Conservation (phyloP, 2,113 vertebrate species). For the Rafetus swinhoei region DNA sequence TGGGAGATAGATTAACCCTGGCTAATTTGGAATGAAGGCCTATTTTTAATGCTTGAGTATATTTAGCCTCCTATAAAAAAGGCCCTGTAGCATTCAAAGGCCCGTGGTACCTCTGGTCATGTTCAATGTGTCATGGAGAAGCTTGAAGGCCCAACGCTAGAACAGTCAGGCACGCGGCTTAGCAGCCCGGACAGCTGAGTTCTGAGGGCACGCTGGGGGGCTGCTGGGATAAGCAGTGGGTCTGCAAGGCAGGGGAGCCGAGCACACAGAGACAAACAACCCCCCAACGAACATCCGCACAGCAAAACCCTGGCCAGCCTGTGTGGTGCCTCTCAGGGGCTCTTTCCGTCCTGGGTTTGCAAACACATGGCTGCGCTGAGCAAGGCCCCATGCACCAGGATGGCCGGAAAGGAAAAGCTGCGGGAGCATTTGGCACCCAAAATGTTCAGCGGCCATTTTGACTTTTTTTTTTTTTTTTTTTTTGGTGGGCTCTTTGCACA, state of each 20-base stretch:
- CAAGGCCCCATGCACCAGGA: neutral
- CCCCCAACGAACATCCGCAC: neutral
- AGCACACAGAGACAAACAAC: neutral
- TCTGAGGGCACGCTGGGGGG: neutral
- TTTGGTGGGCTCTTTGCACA: neutral
- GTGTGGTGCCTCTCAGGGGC: neutral
- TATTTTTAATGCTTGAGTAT: conserved; percentile 38
- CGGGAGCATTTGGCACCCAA: neutral
- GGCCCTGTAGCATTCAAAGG: conserved; percentile 42
- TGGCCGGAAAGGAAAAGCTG: neutral
- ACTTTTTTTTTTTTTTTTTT: neutral
- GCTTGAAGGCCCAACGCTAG: conserved; percentile 42
- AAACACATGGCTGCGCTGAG: neutral
- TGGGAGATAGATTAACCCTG: conserved; percentile 10
- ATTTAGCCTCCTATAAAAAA: neutral
- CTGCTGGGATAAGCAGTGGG: neutral
- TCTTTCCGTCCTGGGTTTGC: neutral
- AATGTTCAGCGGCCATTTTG: neutral
- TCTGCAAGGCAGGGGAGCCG: no score
- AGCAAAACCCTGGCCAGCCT: neutral
- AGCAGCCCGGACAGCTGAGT: neutral
- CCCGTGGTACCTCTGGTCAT: conserved; percentile 64
- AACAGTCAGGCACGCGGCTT: neutral
- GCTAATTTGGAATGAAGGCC: conserved; percentile 22
- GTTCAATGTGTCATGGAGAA: neutral